phyloP scores from a whole-genome alignment of 2,888 invertebrate genomes.

The Apeira syringaria region DNA sequence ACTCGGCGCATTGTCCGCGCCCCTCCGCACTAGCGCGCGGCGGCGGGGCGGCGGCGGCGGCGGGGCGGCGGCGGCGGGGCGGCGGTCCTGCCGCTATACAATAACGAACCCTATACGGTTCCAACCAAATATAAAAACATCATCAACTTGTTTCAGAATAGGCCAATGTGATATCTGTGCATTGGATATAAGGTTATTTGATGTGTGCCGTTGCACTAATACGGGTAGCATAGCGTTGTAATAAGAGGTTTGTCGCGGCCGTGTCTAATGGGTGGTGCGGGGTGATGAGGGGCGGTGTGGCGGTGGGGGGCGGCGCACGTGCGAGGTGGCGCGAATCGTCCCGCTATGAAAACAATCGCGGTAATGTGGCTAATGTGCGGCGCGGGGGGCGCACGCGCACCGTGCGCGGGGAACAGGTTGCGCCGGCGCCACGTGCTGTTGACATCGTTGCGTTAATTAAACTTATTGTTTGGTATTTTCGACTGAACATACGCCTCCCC shows the following conservation, averaged over 20 bases:
- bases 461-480: constrained; percentile 5
- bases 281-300: too few relatives aligned
- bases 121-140: too few relatives aligned
- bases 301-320: constrained; percentile 20
- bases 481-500: too few relatives aligned
- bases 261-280: not conserved
- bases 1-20: constrained; percentile 42
- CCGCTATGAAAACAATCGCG: constrained; percentile 1
- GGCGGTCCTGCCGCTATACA: not conserved
- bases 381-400: too few relatives aligned
- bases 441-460: constrained; percentile 3
- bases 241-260: constrained; percentile 45
- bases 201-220: constrained; percentile 9
- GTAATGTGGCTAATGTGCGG: constrained; percentile 6
- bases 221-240: constrained; percentile 41
- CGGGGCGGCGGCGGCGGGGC: constrained; percentile 10
- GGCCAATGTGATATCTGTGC: too few relatives aligned
- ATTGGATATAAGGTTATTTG: constrained; percentile 3
- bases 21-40: constrained; percentile 31
- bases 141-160: too few relatives aligned
- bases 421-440: constrained; percentile 27
- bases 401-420: constrained; percentile 20
- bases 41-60: constrained; percentile 6
- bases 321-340: constrained; percentile 47
- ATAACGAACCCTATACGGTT: too few relatives aligned